phyloP scores from a whole-genome alignment of 2,888 invertebrate species.

The Harpalus rufipes region DNA sequence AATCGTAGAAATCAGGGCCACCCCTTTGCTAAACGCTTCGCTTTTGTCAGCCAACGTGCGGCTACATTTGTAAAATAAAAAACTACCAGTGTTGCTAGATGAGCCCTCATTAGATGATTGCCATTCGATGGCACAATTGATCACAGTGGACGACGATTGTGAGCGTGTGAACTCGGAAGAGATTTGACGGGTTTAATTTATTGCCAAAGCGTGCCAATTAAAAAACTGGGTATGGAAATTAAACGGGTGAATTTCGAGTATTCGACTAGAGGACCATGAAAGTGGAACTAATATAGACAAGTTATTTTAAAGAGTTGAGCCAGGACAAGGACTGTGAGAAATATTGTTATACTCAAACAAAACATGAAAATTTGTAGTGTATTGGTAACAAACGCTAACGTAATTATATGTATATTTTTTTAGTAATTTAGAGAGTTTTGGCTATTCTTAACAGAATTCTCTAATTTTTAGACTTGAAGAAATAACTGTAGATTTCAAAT shows the following conservation, averaged over 20 bases:
- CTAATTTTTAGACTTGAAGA: too few species aligned
- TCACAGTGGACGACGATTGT: slow-evolving; percentile 14
- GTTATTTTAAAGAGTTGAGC: not conserved
- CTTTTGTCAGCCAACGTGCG: slow-evolving; percentile 48
- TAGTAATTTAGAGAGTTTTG: too few species aligned
- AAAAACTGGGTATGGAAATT: slow-evolving; percentile 10
- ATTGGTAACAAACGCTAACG: too few species aligned
- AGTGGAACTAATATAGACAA: not conserved
- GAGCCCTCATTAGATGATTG: slow-evolving; percentile 60
- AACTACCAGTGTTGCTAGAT: slow-evolving; percentile 57
- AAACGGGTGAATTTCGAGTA: not conserved
- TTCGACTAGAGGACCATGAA: not conserved
- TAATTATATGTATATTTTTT: too few species aligned
- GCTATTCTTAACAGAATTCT: too few species aligned
- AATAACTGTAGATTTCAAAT: too few species aligned
- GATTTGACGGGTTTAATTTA: slow-evolving; percentile 57
- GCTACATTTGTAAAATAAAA: slow-evolving; percentile 65
- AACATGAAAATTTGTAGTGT: too few species aligned
- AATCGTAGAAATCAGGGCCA: slow-evolving; percentile 54
- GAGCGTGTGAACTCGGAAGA: slow-evolving; percentile 52
- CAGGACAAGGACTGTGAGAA: not conserved
- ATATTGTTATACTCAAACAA: too few species aligned
- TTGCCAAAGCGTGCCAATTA: slow-evolving; percentile 60
- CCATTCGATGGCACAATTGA: slow-evolving; percentile 57
- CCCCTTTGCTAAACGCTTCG: slow-evolving; percentile 53